A percentile compares a stretch with the other conserved stretches of the same genome.
Conservation (phyloP, 2,113 vertebrate genomes). For the Plectropomus leopardus region DNA sequence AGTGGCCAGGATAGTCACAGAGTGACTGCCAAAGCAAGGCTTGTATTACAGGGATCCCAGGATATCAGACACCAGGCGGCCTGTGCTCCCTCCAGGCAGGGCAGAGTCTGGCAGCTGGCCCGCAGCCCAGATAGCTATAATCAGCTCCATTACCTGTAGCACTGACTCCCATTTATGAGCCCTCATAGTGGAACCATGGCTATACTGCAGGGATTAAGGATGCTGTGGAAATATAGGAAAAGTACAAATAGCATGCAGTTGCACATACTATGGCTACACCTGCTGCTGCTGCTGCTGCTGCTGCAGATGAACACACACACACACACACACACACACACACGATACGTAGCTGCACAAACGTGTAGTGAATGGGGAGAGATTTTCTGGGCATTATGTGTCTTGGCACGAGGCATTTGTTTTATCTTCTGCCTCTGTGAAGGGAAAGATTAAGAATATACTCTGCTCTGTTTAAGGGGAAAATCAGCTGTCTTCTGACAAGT, state of each 20-base stretch:
- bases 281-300: no score
- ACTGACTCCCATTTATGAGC: slow-evolving; percentile 78
- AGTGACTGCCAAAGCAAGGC: slow-evolving; percentile 79
- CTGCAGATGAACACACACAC: no score
- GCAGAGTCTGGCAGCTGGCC: slow-evolving; percentile 80
- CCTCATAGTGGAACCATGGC: slow-evolving; percentile 63
- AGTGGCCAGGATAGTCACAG: slow-evolving; percentile 70
- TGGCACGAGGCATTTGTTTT: slow-evolving; percentile 74
- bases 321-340: slow-evolving; percentile 17
- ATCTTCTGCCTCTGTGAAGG: slow-evolving; percentile 66
- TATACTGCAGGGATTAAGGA: slow-evolving; percentile 63
- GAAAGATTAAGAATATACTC: slow-evolving; percentile 80
- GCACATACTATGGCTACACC: slow-evolving; percentile 48
- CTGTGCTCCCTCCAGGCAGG: slow-evolving; percentile 78
- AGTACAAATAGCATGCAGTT: slow-evolving; percentile 46
- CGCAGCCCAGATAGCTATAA: slow-evolving; percentile 79
- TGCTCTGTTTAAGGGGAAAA: slow-evolving; percentile 77
- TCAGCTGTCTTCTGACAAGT: slow-evolving; percentile 83
- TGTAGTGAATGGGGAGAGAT: slow-evolving; percentile 44
- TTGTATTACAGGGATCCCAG: slow-evolving; percentile 83
- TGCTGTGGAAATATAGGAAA: slow-evolving; percentile 53
- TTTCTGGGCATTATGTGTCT: slow-evolving; percentile 65
- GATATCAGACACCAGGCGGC: slow-evolving; percentile 83
- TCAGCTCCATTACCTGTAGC: slow-evolving; percentile 85
- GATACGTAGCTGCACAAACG: slow-evolving; percentile 15